Evolutionary conservation across 2,888 invertebrate genomes (phyloP).

Genomic region (Nezara viridula): DNA sequence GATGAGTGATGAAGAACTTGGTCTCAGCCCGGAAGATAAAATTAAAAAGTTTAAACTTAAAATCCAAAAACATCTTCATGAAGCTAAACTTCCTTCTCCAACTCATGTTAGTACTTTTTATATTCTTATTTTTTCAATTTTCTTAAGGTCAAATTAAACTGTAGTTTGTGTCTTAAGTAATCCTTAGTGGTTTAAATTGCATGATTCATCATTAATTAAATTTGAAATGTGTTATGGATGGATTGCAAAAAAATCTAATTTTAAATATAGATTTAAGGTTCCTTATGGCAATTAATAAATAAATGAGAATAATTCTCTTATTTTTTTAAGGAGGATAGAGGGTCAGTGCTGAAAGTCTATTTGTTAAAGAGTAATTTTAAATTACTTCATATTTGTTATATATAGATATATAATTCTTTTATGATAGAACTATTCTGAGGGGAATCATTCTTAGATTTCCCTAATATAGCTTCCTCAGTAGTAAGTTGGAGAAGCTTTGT

Average conservation of each 20-base stretch:
- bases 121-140: not conserved
- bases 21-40: conserved; percentile 79
- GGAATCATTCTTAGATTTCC: too few species aligned
- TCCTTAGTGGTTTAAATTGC: not conserved
- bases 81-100: conserved; percentile 60
- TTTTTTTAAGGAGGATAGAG: not conserved
- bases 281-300: not conserved
- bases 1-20: conserved; percentile 81
- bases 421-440: too few species aligned
- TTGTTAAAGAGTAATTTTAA: too few species aligned
- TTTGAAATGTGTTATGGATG: not conserved
- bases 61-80: conserved; percentile 63
- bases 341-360: too few species aligned
- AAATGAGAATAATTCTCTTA: not conserved
- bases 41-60: conserved; percentile 73
- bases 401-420: too few species aligned
- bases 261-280: not conserved
- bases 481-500: too few species aligned
- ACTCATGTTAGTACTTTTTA: conserved; percentile 58
- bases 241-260: not conserved
- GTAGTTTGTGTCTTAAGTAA: not conserved
- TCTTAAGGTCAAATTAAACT: not conserved
- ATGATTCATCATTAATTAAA: not conserved
- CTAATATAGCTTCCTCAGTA: too few species aligned
- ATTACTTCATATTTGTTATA: too few species aligned